Percentiles rank a stretch among this genome's conserved stretches.
These are phyloP conservation scores for Epinotia brunnichana DNA, from an alignment of 2,888 invertebrate species.

Conservation along the genomic window DNA sequence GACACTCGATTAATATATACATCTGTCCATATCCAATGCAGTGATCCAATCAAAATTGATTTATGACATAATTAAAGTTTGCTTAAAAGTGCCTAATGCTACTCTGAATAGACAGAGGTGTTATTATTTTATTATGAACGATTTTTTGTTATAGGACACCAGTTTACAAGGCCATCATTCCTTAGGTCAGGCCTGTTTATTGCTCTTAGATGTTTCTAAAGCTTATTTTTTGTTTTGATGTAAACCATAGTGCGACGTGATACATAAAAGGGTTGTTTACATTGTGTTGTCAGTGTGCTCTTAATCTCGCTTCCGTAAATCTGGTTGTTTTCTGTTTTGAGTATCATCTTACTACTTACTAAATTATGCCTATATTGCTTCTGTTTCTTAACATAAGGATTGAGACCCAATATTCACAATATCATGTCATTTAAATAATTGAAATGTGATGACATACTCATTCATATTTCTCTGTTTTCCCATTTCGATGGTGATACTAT, in stretches of 20 bases:
- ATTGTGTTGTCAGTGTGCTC: constrained; percentile 66
- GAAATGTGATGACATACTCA: neutral
- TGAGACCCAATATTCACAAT: neutral
- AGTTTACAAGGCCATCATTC: constrained; percentile 80
- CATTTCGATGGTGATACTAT: neutral
- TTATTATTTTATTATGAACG: constrained; percentile 35
- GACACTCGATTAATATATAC: neutral
- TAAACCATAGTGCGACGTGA: constrained; percentile 73
- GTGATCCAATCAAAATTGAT: neutral
- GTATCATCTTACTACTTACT: constrained; percentile 27
- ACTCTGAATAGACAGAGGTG: neutral
- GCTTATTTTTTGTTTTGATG: constrained; percentile 60
- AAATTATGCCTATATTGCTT: constrained; percentile 8
- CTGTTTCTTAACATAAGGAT: constrained; percentile 8
- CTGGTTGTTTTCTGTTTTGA: constrained; percentile 19
- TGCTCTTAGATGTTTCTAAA: constrained; percentile 67
- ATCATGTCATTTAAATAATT: constrained; percentile 8
- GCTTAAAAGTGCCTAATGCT: neutral
- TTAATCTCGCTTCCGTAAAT: constrained; percentile 47
- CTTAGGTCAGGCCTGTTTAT: constrained; percentile 78
- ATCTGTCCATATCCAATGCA: neutral
- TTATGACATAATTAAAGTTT: neutral
- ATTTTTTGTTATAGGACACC: constrained; percentile 80
- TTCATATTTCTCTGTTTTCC: neutral
- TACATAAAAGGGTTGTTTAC: constrained; percentile 49